Conservation (phyloP, 2,888 invertebrate species). For the Linnaemya vulpina region DNA sequence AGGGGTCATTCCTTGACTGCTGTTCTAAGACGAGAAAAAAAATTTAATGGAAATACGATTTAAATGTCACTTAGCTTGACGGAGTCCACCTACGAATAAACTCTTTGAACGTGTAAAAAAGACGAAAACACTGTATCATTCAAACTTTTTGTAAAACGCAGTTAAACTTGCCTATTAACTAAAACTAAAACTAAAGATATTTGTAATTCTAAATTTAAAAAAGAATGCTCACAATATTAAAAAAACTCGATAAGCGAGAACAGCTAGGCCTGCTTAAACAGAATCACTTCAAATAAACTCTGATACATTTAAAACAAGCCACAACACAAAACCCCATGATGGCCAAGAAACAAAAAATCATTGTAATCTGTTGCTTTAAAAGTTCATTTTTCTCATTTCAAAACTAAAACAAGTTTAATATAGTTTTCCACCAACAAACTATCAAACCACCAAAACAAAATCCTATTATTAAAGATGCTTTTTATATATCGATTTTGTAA, state of each 20-base stretch:
- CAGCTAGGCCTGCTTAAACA: constrained; percentile 31
- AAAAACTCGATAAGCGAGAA: constrained; percentile 9
- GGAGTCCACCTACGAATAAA: too few species aligned
- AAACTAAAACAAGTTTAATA: constrained; percentile 11
- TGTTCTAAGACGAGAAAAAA: too few species aligned
- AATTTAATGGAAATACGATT: too few species aligned
- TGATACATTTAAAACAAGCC: constrained; percentile 35
- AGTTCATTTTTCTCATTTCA: not conserved
- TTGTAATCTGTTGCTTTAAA: constrained; percentile 4
- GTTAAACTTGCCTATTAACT: constrained; percentile 21
- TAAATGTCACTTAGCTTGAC: too few species aligned
- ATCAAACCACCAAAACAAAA: constrained; percentile 54
- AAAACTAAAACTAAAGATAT: constrained; percentile 8
- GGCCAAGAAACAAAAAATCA: not conserved
- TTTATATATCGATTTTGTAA: constrained; percentile 77
- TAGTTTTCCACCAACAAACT: constrained; percentile 5
- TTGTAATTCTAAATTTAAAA: constrained; percentile 32
- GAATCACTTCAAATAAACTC: constrained; percentile 34
- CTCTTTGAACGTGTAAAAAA: not conserved
- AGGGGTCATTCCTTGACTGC: too few species aligned
- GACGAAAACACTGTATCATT: constrained; percentile 63
- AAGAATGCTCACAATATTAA: constrained; percentile 73
- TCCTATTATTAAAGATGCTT: constrained; percentile 63
- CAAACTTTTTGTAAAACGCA: constrained; percentile 64
- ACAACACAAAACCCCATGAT: constrained; percentile 60